Evolutionary conservation across 2,113 vertebrate genomes (phyloP), one percentile per base, ranked within the genome.

Genomic region (Clupea harengus): DNA sequence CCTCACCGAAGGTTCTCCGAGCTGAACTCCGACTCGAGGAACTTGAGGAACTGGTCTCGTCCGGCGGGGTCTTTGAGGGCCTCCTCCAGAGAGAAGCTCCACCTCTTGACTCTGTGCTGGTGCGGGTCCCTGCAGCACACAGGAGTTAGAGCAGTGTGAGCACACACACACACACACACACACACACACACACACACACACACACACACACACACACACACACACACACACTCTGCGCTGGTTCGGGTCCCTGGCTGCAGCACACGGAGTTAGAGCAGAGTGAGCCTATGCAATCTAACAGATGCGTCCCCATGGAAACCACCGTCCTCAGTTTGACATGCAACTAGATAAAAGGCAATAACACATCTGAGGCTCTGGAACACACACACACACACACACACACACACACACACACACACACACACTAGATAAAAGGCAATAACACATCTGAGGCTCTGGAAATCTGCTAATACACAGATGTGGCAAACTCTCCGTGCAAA

Each of bases 1-100:
- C 10, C 15, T 52, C 50, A 99, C 98, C 97, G 96, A 89, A 99
- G 95, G 90, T 99, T 99, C 95, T 99, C 98, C 10, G 98, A 99
- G 93, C 98, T 99, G 95, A 99, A 99, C 92, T 99, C 98, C 0
- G 98, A 98, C 93, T 99, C 97, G 88, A 99, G 94, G 88, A 99
- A 98, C 93, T 99, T 97, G 88, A 99, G 94, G 88, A 99, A 99
- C 91, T 97, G 97, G 85, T 98, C 98, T 84, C 95, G 94, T 39
- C 98, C 98, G 44, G 95, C 96, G 5, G 97, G 96, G 89, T 99
- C 98, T 90, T 97, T 98, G 83, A 99, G 92, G 1, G 97, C 94
- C 90, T 98, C 98, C 80, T 98, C 97, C 82, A 99, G 95, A 82
- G 96, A 97, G 93, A 99, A 99, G 75, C 96, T 96, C 98, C 98